Base-by-base conservation (phyloP, 2,113 vertebrate genomes). In the Ranitomeya imitator region DNA sequence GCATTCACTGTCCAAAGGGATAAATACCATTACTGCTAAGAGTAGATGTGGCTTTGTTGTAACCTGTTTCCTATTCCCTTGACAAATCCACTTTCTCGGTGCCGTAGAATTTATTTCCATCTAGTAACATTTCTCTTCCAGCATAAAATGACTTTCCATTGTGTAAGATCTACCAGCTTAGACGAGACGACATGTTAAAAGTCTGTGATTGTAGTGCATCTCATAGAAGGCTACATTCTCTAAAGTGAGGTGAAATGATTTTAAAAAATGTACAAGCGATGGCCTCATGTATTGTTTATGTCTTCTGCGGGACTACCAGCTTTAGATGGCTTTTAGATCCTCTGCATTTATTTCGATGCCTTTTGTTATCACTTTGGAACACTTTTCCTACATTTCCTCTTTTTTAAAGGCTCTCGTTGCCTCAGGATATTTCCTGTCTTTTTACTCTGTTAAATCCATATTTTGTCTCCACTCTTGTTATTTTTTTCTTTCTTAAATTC, bases 1-100 rank as follows among this genome's bases (percentile, higher is more conserved):
- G 65, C 54, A 82, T 73, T 73, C 65, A 26, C 51, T 82, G 67
- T 73, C 77, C 87, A 84, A 88, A 78, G 59, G 55, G 81, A 76
- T 54, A 76, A 71, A 88, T 88, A 88, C 54, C 82, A 77, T 84
- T 88, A 65, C 80, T 37, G 51, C 87, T 88, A 88, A 83, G 69
- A 88, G 87, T 37, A 84, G 80, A 45, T 77, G 71, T 16, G 81
- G 21, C 59, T 83, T 88, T 83, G 79, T 83, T 88, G 67, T 88
- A 88, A 83, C 79, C 86, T 83, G 54, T 54, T 87, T 79, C 65
- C 63, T 54, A 81, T 87, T 86, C 86, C 85, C 78, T 52, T 69
- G 78, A 59, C 77, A 80, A 87, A 71, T 80, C 61, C 7, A 18
- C 78, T 80, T 67, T 71, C 63, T 80, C 63, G 18, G 61, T 71